Evolutionary conservation across 2,113 vertebrate species (phyloP).

Genomic region (Upupa epops): DNA sequence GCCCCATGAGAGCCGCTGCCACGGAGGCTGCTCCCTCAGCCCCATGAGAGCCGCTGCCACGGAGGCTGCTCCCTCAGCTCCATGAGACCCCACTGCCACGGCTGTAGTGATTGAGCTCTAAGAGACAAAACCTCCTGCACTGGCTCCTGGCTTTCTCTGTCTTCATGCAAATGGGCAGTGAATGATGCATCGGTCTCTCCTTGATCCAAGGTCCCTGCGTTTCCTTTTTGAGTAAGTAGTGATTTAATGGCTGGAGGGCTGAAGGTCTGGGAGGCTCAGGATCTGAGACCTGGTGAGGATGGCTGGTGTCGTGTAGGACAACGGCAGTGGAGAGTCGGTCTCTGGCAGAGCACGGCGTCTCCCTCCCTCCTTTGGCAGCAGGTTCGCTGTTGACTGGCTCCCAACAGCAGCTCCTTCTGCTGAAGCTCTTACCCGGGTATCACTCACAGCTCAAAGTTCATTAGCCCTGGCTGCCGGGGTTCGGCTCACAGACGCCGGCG

Average conservation of each 20-base stretch:
- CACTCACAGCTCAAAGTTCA: not conserved
- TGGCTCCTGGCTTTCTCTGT: not conserved
- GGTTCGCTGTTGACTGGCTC: accelerated
- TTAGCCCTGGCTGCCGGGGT: not conserved
- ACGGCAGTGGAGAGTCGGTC: accelerated
- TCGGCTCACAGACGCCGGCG: not conserved
- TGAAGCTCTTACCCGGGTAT: not conserved
- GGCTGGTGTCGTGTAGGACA: not conserved
- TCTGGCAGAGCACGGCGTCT: not conserved
- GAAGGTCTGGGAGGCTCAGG: not conserved
- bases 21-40: too few relatives aligned
- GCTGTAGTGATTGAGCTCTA: not conserved
- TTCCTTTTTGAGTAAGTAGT: not conserved
- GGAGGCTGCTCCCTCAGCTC: not conserved
- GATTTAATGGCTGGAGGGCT: not conserved
- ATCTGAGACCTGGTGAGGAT: not conserved
- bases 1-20: too few relatives aligned
- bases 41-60: too few relatives aligned
- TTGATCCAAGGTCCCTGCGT: not conserved
- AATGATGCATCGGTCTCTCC: not conserved
- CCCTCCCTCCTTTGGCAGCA: not conserved
- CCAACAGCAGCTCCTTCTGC: not conserved
- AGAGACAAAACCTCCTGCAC: not conserved
- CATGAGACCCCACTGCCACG: not conserved
- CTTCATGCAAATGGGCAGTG: not conserved